These are phyloP conservation scores for Agrochola circellaris DNA, from an alignment of 2,888 invertebrate species.

Conservation along the genomic window DNA sequence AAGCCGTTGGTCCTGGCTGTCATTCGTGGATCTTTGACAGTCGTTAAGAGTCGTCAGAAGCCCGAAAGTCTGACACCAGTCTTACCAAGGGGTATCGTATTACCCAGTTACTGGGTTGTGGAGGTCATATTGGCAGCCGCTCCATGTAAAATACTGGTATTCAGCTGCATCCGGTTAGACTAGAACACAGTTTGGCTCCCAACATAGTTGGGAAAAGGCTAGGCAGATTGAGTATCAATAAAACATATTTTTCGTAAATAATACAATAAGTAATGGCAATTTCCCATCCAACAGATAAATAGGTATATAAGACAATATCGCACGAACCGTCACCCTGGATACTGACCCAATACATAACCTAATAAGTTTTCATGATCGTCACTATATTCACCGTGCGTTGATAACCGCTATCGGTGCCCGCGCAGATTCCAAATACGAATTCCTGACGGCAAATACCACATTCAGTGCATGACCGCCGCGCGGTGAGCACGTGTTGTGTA, in stretches of 20 bases:
- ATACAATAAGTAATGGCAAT: not conserved
- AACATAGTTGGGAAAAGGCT: too few relatives aligned
- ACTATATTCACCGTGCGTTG: conserved; percentile 27
- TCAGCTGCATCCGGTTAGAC: too few relatives aligned
- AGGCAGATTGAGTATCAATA: too few relatives aligned
- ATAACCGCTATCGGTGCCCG: conserved; percentile 70
- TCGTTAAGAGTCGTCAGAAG: too few relatives aligned
- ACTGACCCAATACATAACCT: conserved; percentile 23
- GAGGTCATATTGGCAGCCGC: too few relatives aligned
- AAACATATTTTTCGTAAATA: not conserved
- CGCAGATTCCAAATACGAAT: conserved; percentile 72
- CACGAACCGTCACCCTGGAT: not conserved
- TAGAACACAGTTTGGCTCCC: too few relatives aligned
- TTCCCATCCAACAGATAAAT: not conserved
- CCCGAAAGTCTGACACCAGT: too few relatives aligned
- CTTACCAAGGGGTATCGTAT: too few relatives aligned
- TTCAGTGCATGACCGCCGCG: conserved; percentile 73
- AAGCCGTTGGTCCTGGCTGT: too few relatives aligned
- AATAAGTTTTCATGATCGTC: conserved; percentile 36
- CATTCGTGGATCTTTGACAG: too few relatives aligned
- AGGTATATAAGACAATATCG: not conserved
- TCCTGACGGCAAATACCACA: conserved; percentile 65
- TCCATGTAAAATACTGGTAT: too few relatives aligned
- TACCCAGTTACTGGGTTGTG: too few relatives aligned
- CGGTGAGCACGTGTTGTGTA: conserved; percentile 76